Conservation (phyloP, 2,113 vertebrate genomes). For the Vombatus ursinus region DNA sequence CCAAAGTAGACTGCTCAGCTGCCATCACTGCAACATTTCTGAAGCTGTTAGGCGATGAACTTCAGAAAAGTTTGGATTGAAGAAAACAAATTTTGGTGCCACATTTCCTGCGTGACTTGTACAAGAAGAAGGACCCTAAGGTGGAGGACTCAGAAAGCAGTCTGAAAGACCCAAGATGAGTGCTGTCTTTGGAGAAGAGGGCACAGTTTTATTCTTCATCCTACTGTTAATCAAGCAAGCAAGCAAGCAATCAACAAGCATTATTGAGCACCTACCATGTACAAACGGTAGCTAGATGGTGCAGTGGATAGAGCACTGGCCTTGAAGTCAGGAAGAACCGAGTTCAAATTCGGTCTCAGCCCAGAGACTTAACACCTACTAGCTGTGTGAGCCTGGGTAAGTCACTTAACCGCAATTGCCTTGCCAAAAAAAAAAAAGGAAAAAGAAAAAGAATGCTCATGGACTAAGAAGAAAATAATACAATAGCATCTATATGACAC, state of each 20-base stretch:
- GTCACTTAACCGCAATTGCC: too few relatives aligned
- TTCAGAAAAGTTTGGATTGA: conserved; percentile 43
- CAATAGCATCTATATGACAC: neutral
- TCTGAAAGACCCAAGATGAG: neutral
- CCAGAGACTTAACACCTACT: too few relatives aligned
- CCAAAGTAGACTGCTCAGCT: conserved; percentile 54
- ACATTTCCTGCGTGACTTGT: neutral
- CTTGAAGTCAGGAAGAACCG: too few relatives aligned
- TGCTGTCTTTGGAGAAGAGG: conserved; percentile 33
- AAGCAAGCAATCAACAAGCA: neutral
- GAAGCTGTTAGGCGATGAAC: conserved; percentile 59
- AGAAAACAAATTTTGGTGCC: conserved; percentile 28
- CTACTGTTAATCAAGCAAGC: neutral
- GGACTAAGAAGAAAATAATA: neutral
- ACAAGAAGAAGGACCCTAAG: neutral
- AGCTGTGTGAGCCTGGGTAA: neutral
- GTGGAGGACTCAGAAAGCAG: neutral
- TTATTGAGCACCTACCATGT: neutral
- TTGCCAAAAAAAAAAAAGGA: too few relatives aligned
- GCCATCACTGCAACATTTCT: conserved; percentile 46
- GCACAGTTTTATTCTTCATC: neutral
- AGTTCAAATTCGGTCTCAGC: neutral
- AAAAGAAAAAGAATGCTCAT: too few relatives aligned
- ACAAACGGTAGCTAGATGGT: neutral
- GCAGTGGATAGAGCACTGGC: rapidly evolving